Conservation (phyloP, 2,113 vertebrate species). For the Oreotrochilus melanogaster region DNA sequence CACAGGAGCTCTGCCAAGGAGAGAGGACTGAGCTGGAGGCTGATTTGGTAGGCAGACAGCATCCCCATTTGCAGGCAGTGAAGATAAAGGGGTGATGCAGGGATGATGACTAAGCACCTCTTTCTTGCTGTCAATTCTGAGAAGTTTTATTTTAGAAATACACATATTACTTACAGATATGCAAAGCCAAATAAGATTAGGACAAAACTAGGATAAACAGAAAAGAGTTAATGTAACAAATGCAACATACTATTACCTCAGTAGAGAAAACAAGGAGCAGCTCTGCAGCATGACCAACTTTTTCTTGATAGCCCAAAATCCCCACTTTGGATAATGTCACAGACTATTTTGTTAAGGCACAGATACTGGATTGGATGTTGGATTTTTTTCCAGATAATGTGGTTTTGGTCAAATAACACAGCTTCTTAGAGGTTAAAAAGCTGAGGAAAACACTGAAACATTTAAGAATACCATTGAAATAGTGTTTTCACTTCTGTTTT, state of each 20-base stretch:
- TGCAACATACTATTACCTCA: background rate
- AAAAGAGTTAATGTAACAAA: background rate
- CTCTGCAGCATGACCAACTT: background rate
- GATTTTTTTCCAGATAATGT: background rate
- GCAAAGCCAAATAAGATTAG: background rate
- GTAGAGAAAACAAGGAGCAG: background rate
- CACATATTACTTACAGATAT: background rate
- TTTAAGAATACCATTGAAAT: background rate
- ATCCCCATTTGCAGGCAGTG: background rate
- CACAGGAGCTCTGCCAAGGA: background rate
- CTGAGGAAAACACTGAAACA: background rate
- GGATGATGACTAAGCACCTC: background rate
- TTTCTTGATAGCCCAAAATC: fast-evolving
- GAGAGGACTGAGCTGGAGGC: background rate
- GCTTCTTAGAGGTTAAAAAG: background rate
- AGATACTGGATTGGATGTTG: background rate
- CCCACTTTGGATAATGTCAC: background rate
- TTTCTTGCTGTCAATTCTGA: background rate
- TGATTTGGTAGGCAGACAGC: background rate
- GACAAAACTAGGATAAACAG: background rate
- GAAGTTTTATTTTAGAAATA: background rate
- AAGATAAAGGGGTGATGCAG: background rate
- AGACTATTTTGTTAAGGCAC: background rate
- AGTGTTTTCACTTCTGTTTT: background rate
- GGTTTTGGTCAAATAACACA: background rate